Conservation (phyloP, 1,140 invertebrate genomes). For the Asbolus verrucosus region DNA sequence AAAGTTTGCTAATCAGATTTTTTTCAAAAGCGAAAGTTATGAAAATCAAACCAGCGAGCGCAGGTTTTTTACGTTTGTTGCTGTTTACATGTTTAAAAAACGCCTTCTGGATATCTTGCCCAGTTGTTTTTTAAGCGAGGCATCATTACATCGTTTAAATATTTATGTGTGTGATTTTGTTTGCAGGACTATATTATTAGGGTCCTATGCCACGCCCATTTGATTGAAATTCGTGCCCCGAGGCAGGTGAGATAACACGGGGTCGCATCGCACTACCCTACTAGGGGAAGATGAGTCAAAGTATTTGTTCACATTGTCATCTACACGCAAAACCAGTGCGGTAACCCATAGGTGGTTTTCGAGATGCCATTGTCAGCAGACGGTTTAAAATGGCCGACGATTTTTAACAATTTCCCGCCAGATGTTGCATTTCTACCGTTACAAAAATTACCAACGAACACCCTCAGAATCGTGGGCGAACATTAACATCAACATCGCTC, state of each 20-base stretch:
- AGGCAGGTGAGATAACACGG: constrained; percentile 43
- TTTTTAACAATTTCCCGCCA: constrained; percentile 22
- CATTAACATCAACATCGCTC: constrained; percentile 2
- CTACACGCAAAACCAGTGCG: constrained; percentile 44
- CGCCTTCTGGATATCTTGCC: too few species aligned
- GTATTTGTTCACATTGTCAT: constrained; percentile 46
- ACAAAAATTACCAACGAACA: constrained; percentile 12
- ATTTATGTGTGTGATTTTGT: constrained; percentile 35
- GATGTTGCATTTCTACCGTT: constrained; percentile 20
- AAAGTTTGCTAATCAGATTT: too few species aligned
- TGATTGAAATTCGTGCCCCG: constrained; percentile 42
- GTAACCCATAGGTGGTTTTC: constrained; percentile 40
- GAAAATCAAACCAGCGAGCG: too few species aligned
- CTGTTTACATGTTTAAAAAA: too few species aligned
- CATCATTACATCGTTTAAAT: constrained; percentile 14
- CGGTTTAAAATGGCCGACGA: constrained; percentile 32
- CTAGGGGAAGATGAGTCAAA: constrained; percentile 44
- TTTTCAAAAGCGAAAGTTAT: too few species aligned
- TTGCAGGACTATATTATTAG: constrained; percentile 34
- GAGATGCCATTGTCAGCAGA: constrained; percentile 33
- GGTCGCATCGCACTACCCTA: constrained; percentile 19
- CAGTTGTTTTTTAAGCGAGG: too few species aligned
- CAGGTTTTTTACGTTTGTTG: too few species aligned
- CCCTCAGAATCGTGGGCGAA: too few species aligned
- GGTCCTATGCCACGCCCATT: constrained; percentile 18